Evolutionary conservation across 1,140 invertebrate genomes (phyloP).

Genomic region (Metopolophium dirhodum): DNA sequence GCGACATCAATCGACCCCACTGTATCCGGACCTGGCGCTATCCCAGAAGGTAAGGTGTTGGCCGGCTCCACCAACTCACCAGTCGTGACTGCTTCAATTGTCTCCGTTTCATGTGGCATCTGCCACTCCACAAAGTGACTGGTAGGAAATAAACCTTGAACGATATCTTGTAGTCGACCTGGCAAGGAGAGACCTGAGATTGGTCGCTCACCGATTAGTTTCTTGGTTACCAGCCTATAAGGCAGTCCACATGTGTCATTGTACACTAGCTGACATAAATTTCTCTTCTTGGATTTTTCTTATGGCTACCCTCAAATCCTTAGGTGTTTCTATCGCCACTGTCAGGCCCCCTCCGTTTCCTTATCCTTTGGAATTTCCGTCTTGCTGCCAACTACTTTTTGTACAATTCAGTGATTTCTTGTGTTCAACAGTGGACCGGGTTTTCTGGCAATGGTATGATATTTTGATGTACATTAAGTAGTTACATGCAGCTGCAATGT

Average conservation of each 20-base stretch:
- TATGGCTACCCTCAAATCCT: not conserved
- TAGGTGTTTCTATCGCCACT: not conserved
- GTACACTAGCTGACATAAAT: not conserved
- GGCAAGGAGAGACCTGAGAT: not conserved
- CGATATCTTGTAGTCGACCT: not conserved
- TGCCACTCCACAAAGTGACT: not conserved
- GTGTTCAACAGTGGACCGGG: not conserved
- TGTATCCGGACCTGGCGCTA: not conserved
- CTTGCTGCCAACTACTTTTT: not conserved
- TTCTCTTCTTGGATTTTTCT: not conserved
- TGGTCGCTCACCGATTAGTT: not conserved
- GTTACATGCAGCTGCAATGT: not conserved
- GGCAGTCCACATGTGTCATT: not conserved
- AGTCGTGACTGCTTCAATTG: not conserved
- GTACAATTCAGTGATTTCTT: not conserved
- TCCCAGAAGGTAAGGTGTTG: not conserved
- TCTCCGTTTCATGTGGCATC: not conserved
- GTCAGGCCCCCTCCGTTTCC: not conserved
- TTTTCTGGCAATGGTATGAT: not conserved
- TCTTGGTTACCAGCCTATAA: not conserved
- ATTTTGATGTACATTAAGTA: not conserved
- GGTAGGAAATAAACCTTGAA: not conserved
- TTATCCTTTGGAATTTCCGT: not conserved
- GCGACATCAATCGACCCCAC: too few species aligned
- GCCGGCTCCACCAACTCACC: not conserved